phyloP scores from a whole-genome alignment of 2,797 vertebrate species.

The Chlorospingus semifuscus region DNA sequence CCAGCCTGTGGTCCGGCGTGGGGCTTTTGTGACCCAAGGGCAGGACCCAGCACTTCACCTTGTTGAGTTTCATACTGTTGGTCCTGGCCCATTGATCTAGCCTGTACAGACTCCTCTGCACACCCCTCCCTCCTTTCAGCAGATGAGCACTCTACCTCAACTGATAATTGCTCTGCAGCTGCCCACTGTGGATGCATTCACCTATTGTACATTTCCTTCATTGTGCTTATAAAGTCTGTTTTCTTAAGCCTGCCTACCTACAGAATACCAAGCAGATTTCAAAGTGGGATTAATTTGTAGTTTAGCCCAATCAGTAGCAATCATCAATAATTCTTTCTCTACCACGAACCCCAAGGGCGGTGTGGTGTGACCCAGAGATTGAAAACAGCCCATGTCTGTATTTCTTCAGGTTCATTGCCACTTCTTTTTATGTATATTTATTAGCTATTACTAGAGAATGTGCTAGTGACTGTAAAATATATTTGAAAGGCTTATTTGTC shows the following conservation, averaged over 20 bases:
- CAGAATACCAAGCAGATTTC: not conserved
- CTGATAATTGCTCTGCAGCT: not conserved
- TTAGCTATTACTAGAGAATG: not conserved
- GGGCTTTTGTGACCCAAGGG: not conserved
- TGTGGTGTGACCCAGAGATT: not conserved
- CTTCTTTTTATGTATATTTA: not conserved
- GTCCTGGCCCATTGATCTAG: rapidly evolving
- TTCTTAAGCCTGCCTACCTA: not conserved
- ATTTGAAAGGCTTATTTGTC: not conserved
- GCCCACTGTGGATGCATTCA: not conserved
- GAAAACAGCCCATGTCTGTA: not conserved
- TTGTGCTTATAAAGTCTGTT: rapidly evolving
- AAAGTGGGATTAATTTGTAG: not conserved
- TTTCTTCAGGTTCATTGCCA: not conserved
- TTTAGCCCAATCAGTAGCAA: not conserved
- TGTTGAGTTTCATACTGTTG: rapidly evolving
- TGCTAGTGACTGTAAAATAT: not conserved
- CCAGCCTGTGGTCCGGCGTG: rapidly evolving
- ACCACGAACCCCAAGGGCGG: not conserved
- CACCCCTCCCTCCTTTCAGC: not conserved
- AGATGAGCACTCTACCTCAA: not conserved
- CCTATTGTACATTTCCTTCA: not conserved
- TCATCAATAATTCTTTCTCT: not conserved
- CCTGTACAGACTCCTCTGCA: not conserved
- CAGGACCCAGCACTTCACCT: not conserved